Base-by-base conservation (phyloP, 1,140 invertebrate genomes). In the Pseudomyrmex cubaensis region DNA sequence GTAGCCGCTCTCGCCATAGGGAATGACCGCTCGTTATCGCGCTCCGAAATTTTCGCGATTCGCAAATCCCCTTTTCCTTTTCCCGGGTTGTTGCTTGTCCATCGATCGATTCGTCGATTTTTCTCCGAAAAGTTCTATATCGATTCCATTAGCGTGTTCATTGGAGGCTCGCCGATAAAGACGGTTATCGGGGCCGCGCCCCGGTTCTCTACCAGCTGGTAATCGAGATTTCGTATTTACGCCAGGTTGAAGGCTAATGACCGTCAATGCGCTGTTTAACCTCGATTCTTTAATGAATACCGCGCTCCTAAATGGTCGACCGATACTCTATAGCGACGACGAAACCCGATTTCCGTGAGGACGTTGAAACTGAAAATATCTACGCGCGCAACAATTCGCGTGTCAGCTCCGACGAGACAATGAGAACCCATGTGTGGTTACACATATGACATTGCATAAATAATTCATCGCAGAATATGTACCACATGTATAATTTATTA, bases 401-500 rank as follows among this genome's bases (percentile, higher is more conserved):
- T 57, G 35, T n/a, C 57, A 15, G 3, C 9, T 25, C 35, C 22
- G 13, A 25, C 10, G 13, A 25, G 20, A 59, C 20, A 57, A 59
- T 48, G 50, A 59, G 15, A 46, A 48, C 20, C 22, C 35, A 48
- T 46, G 9, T 78, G 15, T 50, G 59, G 67, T 70, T 61, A 56
- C 7, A 57, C 35, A 70, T 13, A 4, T 70, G 64, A 59, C 20
- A 4, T 50, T 25, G 15, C 54, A 70, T 80, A 48, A 70, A 80
- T 70, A 70, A 80, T 80, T 80, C n/a, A 80, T 70, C 10, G 48
- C 35, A 35, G 44, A 20, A 78, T 59, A n/a, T 69, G 17, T 10
- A 8, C 10, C n/a, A 57, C 44, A 35, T 48, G 76, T 59, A 70
- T 70, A 80, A 80, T 80, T 80, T 70, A 70, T 70, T 70, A 70